phyloP scores from a whole-genome alignment of 1,140 invertebrate genomes.

The Drosophila guanche region DNA sequence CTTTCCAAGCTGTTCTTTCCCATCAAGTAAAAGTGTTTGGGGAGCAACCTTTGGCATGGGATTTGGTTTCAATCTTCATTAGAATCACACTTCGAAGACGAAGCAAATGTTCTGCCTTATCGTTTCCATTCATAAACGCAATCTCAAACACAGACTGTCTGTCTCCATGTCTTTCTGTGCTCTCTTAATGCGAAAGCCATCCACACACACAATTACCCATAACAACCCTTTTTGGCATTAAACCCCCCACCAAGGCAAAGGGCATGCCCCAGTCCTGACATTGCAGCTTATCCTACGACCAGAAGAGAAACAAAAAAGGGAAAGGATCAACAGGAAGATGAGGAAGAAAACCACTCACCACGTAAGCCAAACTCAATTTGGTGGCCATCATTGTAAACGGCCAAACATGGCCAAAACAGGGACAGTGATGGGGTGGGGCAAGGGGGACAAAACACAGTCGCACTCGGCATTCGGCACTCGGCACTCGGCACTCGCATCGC shows the following conservation, averaged over 20 bases:
- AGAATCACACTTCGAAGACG: constrained; percentile 32
- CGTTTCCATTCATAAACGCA: constrained; percentile 51
- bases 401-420: constrained; percentile 59
- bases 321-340: constrained; percentile 6
- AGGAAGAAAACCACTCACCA: constrained; percentile 43
- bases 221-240: constrained; percentile 75
- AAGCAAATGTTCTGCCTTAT: constrained; percentile 23
- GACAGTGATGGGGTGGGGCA: background rate
- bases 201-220: constrained; percentile 69
- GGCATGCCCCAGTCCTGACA: constrained; percentile 61
- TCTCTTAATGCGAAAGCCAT: constrained; percentile 45
- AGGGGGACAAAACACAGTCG: too few relatives aligned
- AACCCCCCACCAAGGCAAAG: constrained; percentile 27
- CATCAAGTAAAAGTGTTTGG: too few relatives aligned
- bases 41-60: constrained; percentile 4
- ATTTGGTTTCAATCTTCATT: constrained; percentile 38
- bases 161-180: constrained; percentile 9
- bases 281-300: constrained; percentile 65
- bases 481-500: background rate
- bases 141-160: constrained; percentile 20
- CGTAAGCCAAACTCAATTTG: constrained; percentile 57
- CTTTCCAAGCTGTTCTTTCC: too few relatives aligned
- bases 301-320: constrained; percentile 23
- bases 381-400: constrained; percentile 70
- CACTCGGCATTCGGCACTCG: too few relatives aligned